phyloP scores from a whole-genome alignment of 1,140 invertebrate genomes.

The Mya arenaria region DNA sequence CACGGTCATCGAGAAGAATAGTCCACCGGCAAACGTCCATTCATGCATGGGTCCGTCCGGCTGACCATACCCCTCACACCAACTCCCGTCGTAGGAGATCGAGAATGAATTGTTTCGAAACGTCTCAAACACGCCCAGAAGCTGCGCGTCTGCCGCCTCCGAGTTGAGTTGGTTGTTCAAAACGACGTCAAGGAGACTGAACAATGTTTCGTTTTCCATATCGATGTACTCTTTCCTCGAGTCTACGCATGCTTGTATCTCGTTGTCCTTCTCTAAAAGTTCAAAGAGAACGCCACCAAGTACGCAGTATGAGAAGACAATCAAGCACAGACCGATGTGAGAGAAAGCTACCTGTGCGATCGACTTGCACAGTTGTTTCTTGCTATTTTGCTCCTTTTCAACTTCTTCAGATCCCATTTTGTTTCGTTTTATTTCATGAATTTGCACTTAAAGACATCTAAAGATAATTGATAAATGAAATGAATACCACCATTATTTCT shows the following conservation, averaged over 20 bases:
- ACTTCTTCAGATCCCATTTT: constrained; percentile 48
- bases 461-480: no score
- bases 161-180: constrained; percentile 62
- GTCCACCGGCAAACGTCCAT: constrained; percentile 77
- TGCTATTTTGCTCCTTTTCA: constrained; percentile 60
- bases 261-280: constrained; percentile 90
- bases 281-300: constrained; percentile 96
- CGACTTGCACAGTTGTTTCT: constrained; percentile 85
- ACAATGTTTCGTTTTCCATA: constrained; percentile 70
- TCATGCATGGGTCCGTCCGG: constrained; percentile 68
- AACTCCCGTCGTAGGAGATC: constrained; percentile 72
- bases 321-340: constrained; percentile 94
- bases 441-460: no score
- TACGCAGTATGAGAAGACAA: constrained; percentile 95
- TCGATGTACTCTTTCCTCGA: constrained; percentile 67
- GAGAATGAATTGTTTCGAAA: constrained; percentile 74
- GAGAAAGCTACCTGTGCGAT: constrained; percentile 96
- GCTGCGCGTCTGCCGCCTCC: constrained; percentile 56
- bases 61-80: constrained; percentile 67
- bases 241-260: constrained; percentile 76
- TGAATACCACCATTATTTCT: no score
- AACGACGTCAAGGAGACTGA: constrained; percentile 56
- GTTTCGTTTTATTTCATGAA: no score
- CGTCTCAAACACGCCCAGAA: constrained; percentile 68
- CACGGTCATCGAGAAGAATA: constrained; percentile 96